These are phyloP conservation scores for Leucophora obtusa DNA, from an alignment of 2,888 invertebrate genomes.

Conservation along the genomic window DNA sequence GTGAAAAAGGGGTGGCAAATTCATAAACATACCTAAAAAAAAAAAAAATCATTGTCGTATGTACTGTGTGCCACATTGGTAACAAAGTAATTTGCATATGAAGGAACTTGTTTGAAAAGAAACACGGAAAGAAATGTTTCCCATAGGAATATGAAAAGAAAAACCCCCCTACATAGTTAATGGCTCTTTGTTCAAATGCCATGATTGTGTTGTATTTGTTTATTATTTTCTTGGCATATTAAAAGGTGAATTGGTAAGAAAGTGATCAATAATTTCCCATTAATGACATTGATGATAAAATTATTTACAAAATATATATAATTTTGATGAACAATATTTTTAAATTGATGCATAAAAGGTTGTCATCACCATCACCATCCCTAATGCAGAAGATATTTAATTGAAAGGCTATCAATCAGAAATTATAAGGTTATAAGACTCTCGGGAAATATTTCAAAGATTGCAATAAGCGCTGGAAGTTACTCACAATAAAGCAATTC, in stretches of 20 bases:
- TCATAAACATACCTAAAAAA: background rate
- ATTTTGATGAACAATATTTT: background rate
- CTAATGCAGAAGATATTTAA: background rate
- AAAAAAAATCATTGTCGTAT: background rate
- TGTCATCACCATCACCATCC: background rate
- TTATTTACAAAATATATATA: slow-evolving; percentile 38
- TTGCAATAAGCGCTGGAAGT: no score
- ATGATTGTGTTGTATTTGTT: background rate
- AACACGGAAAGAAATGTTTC: background rate
- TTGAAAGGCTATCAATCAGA: background rate
- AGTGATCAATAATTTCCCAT: slow-evolving; percentile 55
- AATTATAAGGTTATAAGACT: background rate
- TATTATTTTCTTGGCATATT: background rate
- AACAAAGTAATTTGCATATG: slow-evolving; percentile 51
- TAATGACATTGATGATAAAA: slow-evolving; percentile 41
- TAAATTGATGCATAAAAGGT: background rate
- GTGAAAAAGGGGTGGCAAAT: slow-evolving; percentile 32
- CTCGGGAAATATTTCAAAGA: no score
- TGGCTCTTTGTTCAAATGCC: background rate
- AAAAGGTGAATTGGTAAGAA: slow-evolving; percentile 4
- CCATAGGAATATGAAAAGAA: slow-evolving; percentile 1
- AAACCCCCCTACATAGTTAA: background rate
- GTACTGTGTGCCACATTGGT: slow-evolving; percentile 3
- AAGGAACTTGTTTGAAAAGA: slow-evolving; percentile 21
- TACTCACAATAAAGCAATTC: no score